Evolutionary conservation across 2,113 vertebrate species (phyloP).

Genomic region (Actenoides lindsayi): DNA sequence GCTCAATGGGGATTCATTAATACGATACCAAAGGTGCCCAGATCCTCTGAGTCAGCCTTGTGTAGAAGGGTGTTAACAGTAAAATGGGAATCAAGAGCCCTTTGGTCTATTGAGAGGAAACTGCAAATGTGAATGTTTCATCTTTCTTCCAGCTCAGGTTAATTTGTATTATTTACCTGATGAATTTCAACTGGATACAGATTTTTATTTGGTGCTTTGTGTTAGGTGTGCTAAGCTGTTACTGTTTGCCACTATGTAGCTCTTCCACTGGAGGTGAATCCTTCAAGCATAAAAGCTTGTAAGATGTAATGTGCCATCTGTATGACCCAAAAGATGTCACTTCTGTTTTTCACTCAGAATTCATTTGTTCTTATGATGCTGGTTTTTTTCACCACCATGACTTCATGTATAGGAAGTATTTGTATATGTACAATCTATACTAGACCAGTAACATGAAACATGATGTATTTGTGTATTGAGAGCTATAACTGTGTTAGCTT

Average conservation of each 20-base stretch:
- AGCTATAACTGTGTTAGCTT: not conserved
- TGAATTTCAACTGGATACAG: not conserved
- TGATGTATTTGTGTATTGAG: not conserved
- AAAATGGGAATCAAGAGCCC: not conserved
- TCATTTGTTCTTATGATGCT: not conserved
- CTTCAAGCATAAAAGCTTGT: not conserved
- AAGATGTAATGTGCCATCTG: not conserved
- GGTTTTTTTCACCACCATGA: not conserved
- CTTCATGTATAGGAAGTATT: not conserved
- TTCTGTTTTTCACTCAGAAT: not conserved
- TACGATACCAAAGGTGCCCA: not conserved
- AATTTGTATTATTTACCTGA: not conserved
- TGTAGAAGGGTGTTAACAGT: not conserved
- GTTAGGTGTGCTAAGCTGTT: not conserved
- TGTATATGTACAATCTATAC: not conserved
- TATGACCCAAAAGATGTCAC: not conserved
- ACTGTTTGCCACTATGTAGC: not conserved
- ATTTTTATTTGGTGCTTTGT: not conserved
- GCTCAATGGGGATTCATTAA: not conserved
- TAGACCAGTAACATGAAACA: not conserved
- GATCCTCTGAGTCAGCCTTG: not conserved
- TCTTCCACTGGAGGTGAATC: not conserved
- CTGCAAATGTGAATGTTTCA: not conserved
- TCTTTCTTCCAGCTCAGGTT: not conserved
- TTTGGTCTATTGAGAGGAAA: not conserved